Evolutionary conservation across 2,797 vertebrate genomes (phyloP).

Genomic region (Crenuchus spilurus): DNA sequence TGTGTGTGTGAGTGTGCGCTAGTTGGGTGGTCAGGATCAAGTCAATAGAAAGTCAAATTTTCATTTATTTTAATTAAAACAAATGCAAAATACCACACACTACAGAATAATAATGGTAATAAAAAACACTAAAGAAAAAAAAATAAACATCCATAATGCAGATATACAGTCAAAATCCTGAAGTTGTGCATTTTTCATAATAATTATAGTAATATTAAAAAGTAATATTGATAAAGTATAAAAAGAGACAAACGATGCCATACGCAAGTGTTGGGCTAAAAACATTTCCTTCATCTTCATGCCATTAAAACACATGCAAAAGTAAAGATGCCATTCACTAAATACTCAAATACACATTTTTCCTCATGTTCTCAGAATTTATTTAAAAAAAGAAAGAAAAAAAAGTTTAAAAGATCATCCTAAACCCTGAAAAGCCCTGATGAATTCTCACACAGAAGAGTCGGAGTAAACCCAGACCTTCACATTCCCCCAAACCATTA

Average conservation of each 20-base stretch:
- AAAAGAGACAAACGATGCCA: conserved; percentile 38
- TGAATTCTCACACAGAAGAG: conserved; percentile 64
- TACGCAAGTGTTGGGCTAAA: conserved; percentile 37
- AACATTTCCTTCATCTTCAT: conserved; percentile 61
- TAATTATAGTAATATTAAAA: conserved; percentile 36
- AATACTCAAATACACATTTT: conserved; percentile 64
- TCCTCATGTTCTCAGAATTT: conserved; percentile 35
- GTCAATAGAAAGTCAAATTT: conserved; percentile 33
- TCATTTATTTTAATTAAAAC: conserved; percentile 58
- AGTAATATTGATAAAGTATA: conserved; percentile 49
- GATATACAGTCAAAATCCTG: conserved; percentile 44
- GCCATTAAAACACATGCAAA: conserved; percentile 78
- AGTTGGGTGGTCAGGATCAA: background rate
- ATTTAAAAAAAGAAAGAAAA: conserved; percentile 63
- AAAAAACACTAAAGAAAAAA: conserved; percentile 13
- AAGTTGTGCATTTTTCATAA: conserved; percentile 29
- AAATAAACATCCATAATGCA: conserved; percentile 39
- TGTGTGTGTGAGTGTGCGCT: background rate
- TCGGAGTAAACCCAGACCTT: conserved; percentile 47
- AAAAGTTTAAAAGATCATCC: conserved; percentile 43
- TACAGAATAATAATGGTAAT: conserved; percentile 38
- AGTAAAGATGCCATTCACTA: conserved; percentile 71
- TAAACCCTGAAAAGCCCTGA: conserved; percentile 73
- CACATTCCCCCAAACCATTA: background rate
- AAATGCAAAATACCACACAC: conserved; percentile 50